A percentile compares a stretch with the other conserved stretches of the same genome.
Evolutionary conservation across 1,140 invertebrate genomes (phyloP).

Genomic region (Drepana arcuata): DNA sequence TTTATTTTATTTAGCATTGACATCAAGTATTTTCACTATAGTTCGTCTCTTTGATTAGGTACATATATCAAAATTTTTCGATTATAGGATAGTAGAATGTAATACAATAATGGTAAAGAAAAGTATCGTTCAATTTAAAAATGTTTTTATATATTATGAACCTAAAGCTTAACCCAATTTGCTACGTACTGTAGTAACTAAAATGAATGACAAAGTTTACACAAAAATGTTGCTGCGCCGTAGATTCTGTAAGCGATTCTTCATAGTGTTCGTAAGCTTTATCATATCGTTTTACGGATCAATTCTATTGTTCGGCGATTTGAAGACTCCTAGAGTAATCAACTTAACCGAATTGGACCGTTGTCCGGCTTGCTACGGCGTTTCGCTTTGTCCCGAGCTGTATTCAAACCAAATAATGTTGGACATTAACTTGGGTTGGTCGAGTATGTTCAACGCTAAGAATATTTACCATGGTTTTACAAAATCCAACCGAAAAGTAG

Average conservation of each 20-base stretch:
- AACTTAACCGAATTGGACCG: conserved; percentile 42
- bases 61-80: too few relatives aligned
- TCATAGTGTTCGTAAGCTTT: conserved; percentile 24
- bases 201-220: conserved; percentile 33
- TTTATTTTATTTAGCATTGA: too few relatives aligned
- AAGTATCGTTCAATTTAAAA: too few relatives aligned
- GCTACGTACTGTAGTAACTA: too few relatives aligned
- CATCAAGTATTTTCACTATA: too few relatives aligned
- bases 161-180: too few relatives aligned
- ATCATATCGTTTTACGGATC: conserved; percentile 39
- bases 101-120: too few relatives aligned
- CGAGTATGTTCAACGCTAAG: conserved; percentile 48
- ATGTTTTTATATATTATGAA: too few relatives aligned
- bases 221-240: conserved; percentile 36
- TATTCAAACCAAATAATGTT: conserved; percentile 51
- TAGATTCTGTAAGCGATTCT: conserved; percentile 39
- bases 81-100: too few relatives aligned
- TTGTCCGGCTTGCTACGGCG: conserved; percentile 54
- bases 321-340: conserved; percentile 42
- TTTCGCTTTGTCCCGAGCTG: conserved; percentile 49
- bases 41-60: too few relatives aligned
- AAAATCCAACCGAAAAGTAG: conserved; percentile 38
- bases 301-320: conserved; percentile 41
- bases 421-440: conserved; percentile 25
- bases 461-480: conserved; percentile 56